A percentile compares a stretch with the other conserved stretches of the same genome.
phyloP scores from a whole-genome alignment of 1,140 invertebrate species.

The Cyclina sinensis region DNA sequence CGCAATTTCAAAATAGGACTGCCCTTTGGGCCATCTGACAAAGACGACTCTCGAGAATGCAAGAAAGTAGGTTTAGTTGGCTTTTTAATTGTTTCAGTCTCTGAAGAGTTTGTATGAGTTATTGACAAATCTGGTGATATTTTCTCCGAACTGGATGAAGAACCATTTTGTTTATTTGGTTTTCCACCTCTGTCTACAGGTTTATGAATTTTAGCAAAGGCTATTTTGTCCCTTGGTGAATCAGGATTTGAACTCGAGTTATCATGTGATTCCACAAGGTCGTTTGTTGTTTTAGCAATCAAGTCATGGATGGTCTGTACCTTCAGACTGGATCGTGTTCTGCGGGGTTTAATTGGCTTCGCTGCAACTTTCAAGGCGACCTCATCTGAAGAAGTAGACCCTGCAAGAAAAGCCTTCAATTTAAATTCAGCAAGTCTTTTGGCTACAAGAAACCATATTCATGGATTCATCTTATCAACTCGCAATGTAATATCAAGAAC shows the following conservation, averaged over 20 bases:
- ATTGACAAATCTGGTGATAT: constrained; percentile 29
- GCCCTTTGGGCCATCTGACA: constrained; percentile 48
- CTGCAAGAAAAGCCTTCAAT: no score
- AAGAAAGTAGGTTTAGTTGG: constrained; percentile 74
- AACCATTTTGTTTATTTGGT: constrained; percentile 58
- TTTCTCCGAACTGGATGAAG: constrained; percentile 55
- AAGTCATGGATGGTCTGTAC: constrained; percentile 52
- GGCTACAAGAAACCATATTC: no score
- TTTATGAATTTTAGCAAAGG: constrained; percentile 15
- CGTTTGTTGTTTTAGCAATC: not conserved
- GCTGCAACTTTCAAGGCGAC: not conserved
- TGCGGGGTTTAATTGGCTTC: constrained; percentile 24
- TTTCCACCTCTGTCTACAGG: not conserved
- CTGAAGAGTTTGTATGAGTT: not conserved
- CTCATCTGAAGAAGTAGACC: constrained; percentile 56
- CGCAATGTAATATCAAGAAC: no score
- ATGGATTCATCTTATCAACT: no score
- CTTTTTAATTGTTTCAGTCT: constrained; percentile 53
- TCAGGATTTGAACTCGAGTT: constrained; percentile 72
- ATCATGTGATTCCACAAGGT: constrained; percentile 12
- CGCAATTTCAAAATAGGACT: constrained; percentile 51
- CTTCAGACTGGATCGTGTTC: constrained; percentile 28
- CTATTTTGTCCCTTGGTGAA: constrained; percentile 64
- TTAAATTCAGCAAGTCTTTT: no score
- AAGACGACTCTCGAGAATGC: constrained; percentile 58